Evolutionary conservation across 2,797 vertebrate species (phyloP).

Genomic region (Crenuchus spilurus): DNA sequence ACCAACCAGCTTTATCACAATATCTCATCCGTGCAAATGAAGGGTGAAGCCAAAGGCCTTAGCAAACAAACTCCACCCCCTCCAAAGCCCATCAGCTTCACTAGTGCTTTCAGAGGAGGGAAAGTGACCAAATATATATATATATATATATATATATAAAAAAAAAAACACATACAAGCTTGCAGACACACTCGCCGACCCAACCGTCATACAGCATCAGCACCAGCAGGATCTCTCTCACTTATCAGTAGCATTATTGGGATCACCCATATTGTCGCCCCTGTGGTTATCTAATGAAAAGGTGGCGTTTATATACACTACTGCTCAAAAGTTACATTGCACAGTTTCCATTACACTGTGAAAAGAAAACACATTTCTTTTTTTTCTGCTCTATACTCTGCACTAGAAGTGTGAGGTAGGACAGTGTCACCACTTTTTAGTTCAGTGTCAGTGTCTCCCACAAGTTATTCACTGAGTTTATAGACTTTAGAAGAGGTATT

Average conservation of each 20-base stretch:
- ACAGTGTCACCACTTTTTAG: too few relatives aligned
- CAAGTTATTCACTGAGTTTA: too few relatives aligned
- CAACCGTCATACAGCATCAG: too few relatives aligned
- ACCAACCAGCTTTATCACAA: slow-evolving; percentile 82
- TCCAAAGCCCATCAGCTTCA: slow-evolving; percentile 61
- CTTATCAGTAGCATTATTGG: slow-evolving; percentile 46
- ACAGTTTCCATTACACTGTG: too few relatives aligned
- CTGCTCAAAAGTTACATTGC: too few relatives aligned
- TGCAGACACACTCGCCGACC: slow-evolving; percentile 38
- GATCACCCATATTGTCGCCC: neutral
- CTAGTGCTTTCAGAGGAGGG: slow-evolving; percentile 60
- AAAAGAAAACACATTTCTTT: too few relatives aligned
- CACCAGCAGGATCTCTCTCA: slow-evolving; percentile 62
- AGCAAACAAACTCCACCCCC: slow-evolving; percentile 66
- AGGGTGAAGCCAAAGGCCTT: slow-evolving; percentile 83
- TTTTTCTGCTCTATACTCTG: too few relatives aligned
- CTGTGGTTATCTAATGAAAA: neutral
- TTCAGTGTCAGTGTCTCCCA: too few relatives aligned
- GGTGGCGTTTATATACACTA: too few relatives aligned
- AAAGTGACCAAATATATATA: slow-evolving; percentile 40
- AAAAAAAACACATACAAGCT: slow-evolving; percentile 4
- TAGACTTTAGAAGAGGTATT: too few relatives aligned
- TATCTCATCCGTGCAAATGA: slow-evolving; percentile 93
- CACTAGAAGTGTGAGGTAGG: too few relatives aligned
- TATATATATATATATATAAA: slow-evolving; percentile 43